Percentiles rank a stretch among this genome's conserved stretches.
Evolutionary conservation across 37 sponge, comb jelly and placozoan species (phyloP).

Genomic region (Ianthella basta): DNA sequence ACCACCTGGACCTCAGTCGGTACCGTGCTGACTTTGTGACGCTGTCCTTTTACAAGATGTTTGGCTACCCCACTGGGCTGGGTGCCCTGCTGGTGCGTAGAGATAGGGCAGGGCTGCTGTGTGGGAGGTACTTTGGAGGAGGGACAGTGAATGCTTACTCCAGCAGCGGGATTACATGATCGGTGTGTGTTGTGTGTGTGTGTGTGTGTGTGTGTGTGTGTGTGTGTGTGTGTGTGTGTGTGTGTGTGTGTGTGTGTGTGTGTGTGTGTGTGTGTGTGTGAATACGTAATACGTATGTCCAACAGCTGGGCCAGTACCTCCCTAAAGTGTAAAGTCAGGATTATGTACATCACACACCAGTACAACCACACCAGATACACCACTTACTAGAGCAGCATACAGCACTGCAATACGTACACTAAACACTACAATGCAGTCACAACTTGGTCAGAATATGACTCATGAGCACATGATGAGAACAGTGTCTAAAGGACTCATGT

Average conservation of each 20-base stretch:
- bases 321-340: slow-evolving; percentile 25
- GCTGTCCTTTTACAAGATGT: slow-evolving; percentile 95
- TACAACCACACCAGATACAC: too few species aligned
- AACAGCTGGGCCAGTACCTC: slow-evolving; percentile 84
- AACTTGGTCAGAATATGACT: too few species aligned
- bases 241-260: too few species aligned
- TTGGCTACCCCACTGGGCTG: slow-evolving; percentile 95
- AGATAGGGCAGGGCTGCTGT: slow-evolving; percentile 54
- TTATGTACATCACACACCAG: too few species aligned
- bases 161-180: slow-evolving; percentile 69
- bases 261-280: too few species aligned
- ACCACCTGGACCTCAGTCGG: slow-evolving; percentile 66
- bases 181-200: slow-evolving; percentile 47
- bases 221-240: slow-evolving; percentile 1
- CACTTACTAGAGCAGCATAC: too few species aligned
- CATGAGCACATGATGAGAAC: too few species aligned
- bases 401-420: too few species aligned
- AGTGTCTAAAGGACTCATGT: too few species aligned
- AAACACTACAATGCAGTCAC: too few species aligned
- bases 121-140: slow-evolving; percentile 83
- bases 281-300: background rate
- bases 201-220: background rate
- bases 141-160: slow-evolving; percentile 78
- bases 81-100: slow-evolving; percentile 85
- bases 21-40: slow-evolving; percentile 82